Base-by-base conservation (phyloP, 2,113 vertebrate genomes). In the Corynorhinus townsendii region DNA sequence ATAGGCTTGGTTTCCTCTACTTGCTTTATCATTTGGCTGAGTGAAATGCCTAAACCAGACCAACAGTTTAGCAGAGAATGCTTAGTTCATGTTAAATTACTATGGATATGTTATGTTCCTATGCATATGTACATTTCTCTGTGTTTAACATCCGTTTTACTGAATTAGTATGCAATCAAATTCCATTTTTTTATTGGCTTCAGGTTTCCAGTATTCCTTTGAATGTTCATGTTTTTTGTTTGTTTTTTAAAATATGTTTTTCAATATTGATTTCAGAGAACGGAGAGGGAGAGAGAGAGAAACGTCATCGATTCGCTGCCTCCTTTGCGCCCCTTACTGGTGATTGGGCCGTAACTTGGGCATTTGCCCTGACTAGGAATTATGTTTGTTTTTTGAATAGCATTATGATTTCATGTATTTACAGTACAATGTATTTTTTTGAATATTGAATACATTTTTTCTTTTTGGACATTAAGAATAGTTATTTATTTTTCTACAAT, bases 401-500 rank as follows among this genome's bases (percentile, higher is more conserved):
- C 52, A 66, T 75, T 75, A 71, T 83, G 76, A 89, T 90, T 35
- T 81, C 64, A 52, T 68, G 56, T 15, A 66, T 84, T 96, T 52
- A 52, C 5, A 72, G 5, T 11, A 76, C 28, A 88, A 68, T 14
- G 9, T 62, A 80, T 22, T 47, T 15, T 59, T 16, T 71, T 66
- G 73, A 86, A 47, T 83, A 76, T 38, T 92, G 12, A 73, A 84
- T 52, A 66, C 0, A 5, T 73, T 94, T 95, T 75, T 84, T 49
- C 26, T 62, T 79, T 90, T 87, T 45, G 47, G 10, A 45, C 11
- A 84, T 68, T 90, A 20, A 69, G 24, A 90, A 49, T 90, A 84
- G 35, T 88, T 80, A 69, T 56, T 94, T 92, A 90, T 19, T 17
- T 92, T 43, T 81, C 22, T 52, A 90, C 49, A 93, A 38, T 93